These are phyloP conservation scores for Macquaria ambigua DNA, from an alignment of 2,113 vertebrate species.

Conservation along the genomic window DNA sequence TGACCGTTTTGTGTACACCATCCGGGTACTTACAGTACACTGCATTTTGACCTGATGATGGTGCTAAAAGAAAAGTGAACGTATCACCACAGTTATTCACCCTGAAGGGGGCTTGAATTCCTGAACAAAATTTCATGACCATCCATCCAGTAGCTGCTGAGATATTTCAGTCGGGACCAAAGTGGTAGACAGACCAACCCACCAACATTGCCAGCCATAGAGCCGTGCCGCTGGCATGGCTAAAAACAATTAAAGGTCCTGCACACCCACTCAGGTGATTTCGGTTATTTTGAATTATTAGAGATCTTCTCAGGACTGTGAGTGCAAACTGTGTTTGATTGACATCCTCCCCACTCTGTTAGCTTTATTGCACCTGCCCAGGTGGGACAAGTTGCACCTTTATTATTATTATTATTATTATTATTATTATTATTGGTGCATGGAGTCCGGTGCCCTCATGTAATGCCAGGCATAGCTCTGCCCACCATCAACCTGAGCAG, in stretches of 20 bases:
- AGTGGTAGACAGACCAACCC: too few relatives aligned
- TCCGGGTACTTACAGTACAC: too few relatives aligned
- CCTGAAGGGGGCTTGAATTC: background rate
- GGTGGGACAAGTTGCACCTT: background rate
- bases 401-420: background rate
- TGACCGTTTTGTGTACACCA: too few relatives aligned
- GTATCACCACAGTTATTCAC: too few relatives aligned
- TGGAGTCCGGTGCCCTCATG: background rate
- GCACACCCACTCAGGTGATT: background rate
- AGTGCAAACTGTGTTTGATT: too few relatives aligned
- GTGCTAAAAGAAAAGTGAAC: background rate
- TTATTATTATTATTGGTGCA: background rate
- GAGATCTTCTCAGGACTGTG: background rate
- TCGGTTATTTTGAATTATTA: background rate
- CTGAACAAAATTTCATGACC: background rate
- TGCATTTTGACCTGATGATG: too few relatives aligned
- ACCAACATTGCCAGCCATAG: too few relatives aligned
- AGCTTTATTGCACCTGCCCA: background rate
- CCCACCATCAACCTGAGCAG: background rate
- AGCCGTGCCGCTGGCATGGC: background rate
- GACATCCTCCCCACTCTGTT: background rate
- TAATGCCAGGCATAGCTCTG: background rate
- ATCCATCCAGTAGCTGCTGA: background rate
- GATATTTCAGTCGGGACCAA: too few relatives aligned
- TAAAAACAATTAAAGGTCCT: background rate